These are phyloP conservation scores for Dorcus hopei DNA, from an alignment of 2,888 invertebrate genomes.

Conservation along the genomic window DNA sequence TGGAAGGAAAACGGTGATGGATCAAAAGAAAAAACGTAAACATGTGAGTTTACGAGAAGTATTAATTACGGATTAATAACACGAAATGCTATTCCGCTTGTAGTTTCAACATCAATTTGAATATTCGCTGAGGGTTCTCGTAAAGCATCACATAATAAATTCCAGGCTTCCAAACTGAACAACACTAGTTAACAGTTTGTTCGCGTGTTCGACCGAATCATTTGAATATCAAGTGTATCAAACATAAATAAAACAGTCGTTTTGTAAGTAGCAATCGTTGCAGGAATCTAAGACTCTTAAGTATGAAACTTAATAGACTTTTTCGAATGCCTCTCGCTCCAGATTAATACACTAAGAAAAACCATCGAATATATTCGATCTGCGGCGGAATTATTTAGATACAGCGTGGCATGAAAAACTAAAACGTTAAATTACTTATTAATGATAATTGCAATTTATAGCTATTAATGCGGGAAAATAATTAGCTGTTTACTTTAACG, in stretches of 20 bases:
- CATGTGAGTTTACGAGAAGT: too few relatives aligned
- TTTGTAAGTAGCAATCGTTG: conserved; percentile 30
- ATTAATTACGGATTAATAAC: too few relatives aligned
- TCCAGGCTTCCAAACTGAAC: conserved; percentile 4
- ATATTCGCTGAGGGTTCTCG: background rate
- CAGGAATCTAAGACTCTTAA: conserved; percentile 6
- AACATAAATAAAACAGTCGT: conserved; percentile 35
- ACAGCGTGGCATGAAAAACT: too few relatives aligned
- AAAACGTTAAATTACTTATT: background rate
- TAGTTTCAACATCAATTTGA: background rate
- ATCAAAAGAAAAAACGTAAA: too few relatives aligned
- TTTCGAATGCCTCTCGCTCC: background rate
- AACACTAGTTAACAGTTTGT: conserved; percentile 33
- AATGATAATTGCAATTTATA: background rate
- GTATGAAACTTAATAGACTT: background rate
- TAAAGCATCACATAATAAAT: background rate
- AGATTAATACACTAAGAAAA: too few relatives aligned
- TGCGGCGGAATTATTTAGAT: too few relatives aligned
- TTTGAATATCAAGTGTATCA: conserved; percentile 37
- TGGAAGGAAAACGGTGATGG: too few relatives aligned
- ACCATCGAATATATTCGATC: too few relatives aligned
- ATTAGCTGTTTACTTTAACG: background rate
- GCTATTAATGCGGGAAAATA: background rate
- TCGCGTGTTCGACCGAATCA: conserved; percentile 32
- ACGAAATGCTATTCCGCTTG: background rate